Base-by-base conservation (phyloP, 1,140 invertebrate species). In the Drosophila busckii region DNA sequence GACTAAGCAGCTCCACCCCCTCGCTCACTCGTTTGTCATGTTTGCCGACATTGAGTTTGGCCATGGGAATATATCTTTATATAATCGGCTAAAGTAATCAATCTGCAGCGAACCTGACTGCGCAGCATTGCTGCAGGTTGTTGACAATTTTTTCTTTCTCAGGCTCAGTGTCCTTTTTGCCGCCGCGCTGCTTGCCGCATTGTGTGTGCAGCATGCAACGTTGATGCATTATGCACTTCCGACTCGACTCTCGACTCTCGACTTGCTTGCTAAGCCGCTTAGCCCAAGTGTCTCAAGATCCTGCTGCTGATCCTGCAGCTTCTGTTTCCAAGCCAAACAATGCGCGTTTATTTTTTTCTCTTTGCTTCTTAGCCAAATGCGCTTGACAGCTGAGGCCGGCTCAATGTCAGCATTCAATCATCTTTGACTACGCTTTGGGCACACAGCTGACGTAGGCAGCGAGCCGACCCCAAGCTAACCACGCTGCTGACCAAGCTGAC, bases 191-290 rank as follows among this genome's bases (percentile, higher is more conserved):
- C 78, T 83, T 71, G 68, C 63, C 65, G 63, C 70, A 80, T 83
- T 83, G 78, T 83, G 35, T 42, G 52, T 48, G 25, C 32, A 15
- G 31, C 49, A 76, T 78, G 76, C 61, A 76, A 83, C n/a, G 66
- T 84, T 82, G 76, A 82, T 82, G 76, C 70, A 82, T 82, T 82
- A 83, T 68, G 52, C 54, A 76, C 75, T 83, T 82, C 75, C 76
- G 75, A 80, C 67, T 78, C 48, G 70, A 53, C 66, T 49, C 52
- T 38, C 41, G 15, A 5, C 20, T 16, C 29, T n/a, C 44, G 20
- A n/a, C n/a, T 44, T 29, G 58, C 44, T 25, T 58, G 23, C 10
- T 80, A 80, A 80, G 68, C 73, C 63, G 73, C 73, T 80, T 80
- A 80, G 59, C 58, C 63, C 61, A 80, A 68, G 59, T 70, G 70